Percentiles rank a stretch among this genome's conserved stretches.
These are phyloP conservation scores for Colossoma macropomum DNA, from an alignment of 2,113 vertebrate species.

Conservation along the genomic window DNA sequence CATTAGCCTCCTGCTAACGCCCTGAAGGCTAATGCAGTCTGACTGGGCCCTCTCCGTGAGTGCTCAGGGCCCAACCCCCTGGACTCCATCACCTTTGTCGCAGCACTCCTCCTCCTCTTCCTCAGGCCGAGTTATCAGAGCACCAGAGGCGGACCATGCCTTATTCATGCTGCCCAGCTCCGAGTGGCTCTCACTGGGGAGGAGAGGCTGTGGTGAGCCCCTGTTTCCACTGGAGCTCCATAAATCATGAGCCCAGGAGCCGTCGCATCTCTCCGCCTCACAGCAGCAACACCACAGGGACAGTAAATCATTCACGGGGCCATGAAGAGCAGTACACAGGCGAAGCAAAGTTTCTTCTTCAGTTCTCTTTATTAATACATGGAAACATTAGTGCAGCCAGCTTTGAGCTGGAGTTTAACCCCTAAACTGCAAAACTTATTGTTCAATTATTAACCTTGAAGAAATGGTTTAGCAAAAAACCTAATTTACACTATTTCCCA, in stretches of 20 bases:
- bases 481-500: too few relatives aligned
- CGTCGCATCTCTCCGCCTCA: slow-evolving; percentile 3
- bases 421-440: background rate
- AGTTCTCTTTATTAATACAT: background rate
- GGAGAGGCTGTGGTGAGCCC: slow-evolving; percentile 29
- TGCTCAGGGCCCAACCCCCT: slow-evolving; percentile 4
- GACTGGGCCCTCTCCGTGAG: background rate
- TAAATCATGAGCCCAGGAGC: slow-evolving; percentile 54
- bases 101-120: slow-evolving; percentile 16
- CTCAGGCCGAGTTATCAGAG: slow-evolving; percentile 22
- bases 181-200: slow-evolving; percentile 44
- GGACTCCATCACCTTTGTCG: background rate
- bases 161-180: slow-evolving; percentile 57
- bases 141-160: slow-evolving; percentile 33
- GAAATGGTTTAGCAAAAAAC: too few relatives aligned
- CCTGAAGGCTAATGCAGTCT: slow-evolving; percentile 1
- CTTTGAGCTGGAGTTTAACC: background rate
- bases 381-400: background rate
- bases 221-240: slow-evolving; percentile 44
- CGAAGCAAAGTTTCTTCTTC: slow-evolving; percentile 31
- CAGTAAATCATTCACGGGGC: slow-evolving; percentile 51
- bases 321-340: slow-evolving; percentile 15
- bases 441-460: background rate
- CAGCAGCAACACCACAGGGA: slow-evolving; percentile 37
- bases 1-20: slow-evolving; percentile 24